Base-by-base conservation (phyloP, 2,888 invertebrate species). In the Scaptomyza reducta region DNA sequence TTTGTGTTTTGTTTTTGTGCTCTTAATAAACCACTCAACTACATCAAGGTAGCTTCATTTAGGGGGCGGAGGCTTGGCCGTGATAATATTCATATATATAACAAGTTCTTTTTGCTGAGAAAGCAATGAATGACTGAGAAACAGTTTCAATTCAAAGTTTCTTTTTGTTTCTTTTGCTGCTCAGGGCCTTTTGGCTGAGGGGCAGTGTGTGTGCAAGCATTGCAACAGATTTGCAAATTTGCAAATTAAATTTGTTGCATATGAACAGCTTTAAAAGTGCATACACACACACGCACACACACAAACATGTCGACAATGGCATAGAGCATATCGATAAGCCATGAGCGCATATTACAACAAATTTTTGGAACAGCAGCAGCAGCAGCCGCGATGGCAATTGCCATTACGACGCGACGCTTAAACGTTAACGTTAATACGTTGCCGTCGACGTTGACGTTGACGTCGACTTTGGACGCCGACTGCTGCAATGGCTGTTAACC, bases 211-310 rank as follows among this genome's bases (percentile, higher is more conserved):
- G 59, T 85, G 86, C 83, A 80, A 77, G 65, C 63, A 84, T 83
- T 83, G 88, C 82, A 74, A 88, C 87, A 87, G 67, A 68, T 71
- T 80, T 74, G 82, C 85, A 80, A 80, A 87, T 77, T 73, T 64
- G 65, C 79, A 79, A 75, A 79, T 75, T 76, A 57, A 75, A 62
- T 63, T 60, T 61, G 53, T 47, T 72, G 80, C 77, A 79, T 38
- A 78, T 60, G 63, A 49, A 45, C 40, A 54, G 47, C 63, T 40
- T 40, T 3, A 16, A 65, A 44, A 58, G 44, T 31, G 40, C 40
- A 58, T 44, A 59, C 22, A 45, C 33, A 14, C 41, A 18, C 2
- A 29, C 11, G 25, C 13, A 29, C 41, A 58, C 13, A 46, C 31
- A 27, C 16, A 61, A 3, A 10, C 10, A 14, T 47, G 16, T 49